Evolutionary conservation across 2,888 invertebrate genomes (phyloP).

Genomic region (Brenthis ino): DNA sequence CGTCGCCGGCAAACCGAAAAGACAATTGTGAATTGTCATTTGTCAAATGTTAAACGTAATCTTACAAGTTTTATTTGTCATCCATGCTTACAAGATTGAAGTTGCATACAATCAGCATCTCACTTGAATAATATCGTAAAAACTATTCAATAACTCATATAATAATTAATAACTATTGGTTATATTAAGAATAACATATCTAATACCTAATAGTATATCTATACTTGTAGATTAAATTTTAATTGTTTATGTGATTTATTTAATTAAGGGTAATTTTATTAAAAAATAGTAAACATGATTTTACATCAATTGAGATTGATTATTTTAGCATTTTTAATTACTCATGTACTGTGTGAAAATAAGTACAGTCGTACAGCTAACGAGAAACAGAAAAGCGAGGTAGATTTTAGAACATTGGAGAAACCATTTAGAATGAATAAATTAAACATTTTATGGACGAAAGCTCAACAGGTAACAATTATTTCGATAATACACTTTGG

Average conservation of each 20-base stretch:
- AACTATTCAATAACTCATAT: no score
- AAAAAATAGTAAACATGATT: constrained; percentile 11
- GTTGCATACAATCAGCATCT: no score
- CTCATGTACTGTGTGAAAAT: constrained; percentile 67
- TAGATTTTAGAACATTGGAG: constrained; percentile 87
- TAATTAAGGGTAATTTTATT: neutral
- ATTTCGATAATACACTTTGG: neutral
- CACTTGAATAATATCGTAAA: no score
- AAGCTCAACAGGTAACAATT: constrained; percentile 90
- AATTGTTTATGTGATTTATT: neutral
- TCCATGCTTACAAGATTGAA: no score
- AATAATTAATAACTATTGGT: no score
- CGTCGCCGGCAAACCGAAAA: no score
- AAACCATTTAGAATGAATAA: constrained; percentile 95
- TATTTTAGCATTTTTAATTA: constrained; percentile 26
- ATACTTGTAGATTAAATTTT: no score
- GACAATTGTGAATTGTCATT: no score
- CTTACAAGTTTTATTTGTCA: no score
- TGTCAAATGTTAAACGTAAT: no score
- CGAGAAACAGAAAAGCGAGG: constrained; percentile 61
- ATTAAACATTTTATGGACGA: constrained; percentile 93
- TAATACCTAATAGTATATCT: no score
- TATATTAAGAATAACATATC: no score
- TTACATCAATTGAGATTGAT: constrained; percentile 19
- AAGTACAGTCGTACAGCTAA: constrained; percentile 86